A percentile compares a stretch with the other conserved stretches of the same genome.
phyloP scores from a whole-genome alignment of 2,888 invertebrate species.

The Xanthostigma xanthostigma region DNA sequence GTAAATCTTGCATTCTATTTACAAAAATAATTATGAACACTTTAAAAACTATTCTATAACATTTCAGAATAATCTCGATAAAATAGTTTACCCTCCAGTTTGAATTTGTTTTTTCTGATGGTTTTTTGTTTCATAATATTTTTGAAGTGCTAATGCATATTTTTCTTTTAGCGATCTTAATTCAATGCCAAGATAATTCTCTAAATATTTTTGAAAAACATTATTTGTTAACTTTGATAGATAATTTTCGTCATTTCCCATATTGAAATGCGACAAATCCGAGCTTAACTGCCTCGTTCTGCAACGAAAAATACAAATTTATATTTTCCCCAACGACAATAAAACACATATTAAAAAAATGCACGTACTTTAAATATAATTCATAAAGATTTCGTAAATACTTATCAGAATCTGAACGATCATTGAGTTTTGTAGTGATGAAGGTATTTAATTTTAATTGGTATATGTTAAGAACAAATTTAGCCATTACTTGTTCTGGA shows the following conservation, averaged over 20 bases:
- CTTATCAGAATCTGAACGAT: slow-evolving; percentile 69
- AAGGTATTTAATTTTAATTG: slow-evolving; percentile 78
- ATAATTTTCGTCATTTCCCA: slow-evolving; percentile 65
- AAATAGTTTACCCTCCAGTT: slow-evolving; percentile 53
- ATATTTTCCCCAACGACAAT: neutral
- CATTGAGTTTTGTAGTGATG: slow-evolving; percentile 65
- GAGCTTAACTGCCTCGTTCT: slow-evolving; percentile 62
- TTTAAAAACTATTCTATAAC: neutral
- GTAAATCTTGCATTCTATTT: slow-evolving; percentile 72
- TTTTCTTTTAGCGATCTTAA: slow-evolving; percentile 62
- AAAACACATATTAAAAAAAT: slow-evolving; percentile 1
- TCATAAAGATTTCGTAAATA: slow-evolving; percentile 82
- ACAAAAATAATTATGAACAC: slow-evolving; percentile 6
- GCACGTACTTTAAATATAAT: slow-evolving; percentile 65
- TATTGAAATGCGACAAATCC: slow-evolving; percentile 57
- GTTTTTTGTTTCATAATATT: slow-evolving; percentile 83
- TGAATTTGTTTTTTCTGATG: slow-evolving; percentile 91
- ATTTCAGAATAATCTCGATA: slow-evolving; percentile 1
- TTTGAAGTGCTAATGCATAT: slow-evolving; percentile 56
- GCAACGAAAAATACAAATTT: slow-evolving; percentile 15
- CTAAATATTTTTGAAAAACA: slow-evolving; percentile 66
- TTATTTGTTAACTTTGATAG: slow-evolving; percentile 62
- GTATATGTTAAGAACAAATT: slow-evolving; percentile 92
- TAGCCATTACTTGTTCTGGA: slow-evolving; percentile 94
- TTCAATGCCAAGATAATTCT: slow-evolving; percentile 66